Conservation (phyloP, 2,113 vertebrate species). For the Nestor notabilis region DNA sequence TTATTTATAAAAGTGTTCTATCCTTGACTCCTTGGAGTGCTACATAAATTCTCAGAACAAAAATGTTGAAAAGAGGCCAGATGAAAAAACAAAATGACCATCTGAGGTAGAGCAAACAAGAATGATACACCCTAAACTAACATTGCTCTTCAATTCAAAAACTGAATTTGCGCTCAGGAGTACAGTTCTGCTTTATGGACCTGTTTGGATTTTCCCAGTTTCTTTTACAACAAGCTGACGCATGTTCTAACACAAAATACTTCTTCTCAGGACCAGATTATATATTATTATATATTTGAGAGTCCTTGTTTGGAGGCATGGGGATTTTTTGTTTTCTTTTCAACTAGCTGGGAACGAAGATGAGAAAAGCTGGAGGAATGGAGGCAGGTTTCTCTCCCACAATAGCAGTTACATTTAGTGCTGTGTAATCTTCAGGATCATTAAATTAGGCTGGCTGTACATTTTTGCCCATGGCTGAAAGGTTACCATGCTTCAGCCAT, state of each 20-base stretch:
- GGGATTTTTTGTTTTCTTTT: background rate
- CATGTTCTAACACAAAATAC: background rate
- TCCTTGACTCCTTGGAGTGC: background rate
- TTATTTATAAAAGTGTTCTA: constrained; percentile 31
- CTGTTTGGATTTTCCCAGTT: background rate
- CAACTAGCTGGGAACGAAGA: background rate
- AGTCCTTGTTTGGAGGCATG: background rate
- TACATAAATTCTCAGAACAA: background rate
- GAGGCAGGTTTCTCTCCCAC: background rate
- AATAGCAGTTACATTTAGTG: background rate
- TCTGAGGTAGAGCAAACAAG: background rate
- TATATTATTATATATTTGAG: too few species aligned
- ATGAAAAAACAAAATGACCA: background rate
- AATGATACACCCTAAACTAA: background rate
- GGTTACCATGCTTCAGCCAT: background rate
- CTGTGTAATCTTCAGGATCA: background rate
- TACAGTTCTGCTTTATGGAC: background rate
- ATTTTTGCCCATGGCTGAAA: background rate
- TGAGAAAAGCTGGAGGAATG: background rate
- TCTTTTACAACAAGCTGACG: background rate
- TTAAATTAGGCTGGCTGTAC: background rate
- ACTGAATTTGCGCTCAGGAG: background rate
- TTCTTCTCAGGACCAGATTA: background rate
- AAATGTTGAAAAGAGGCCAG: constrained; percentile 18
- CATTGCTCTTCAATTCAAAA: background rate